Conservation (phyloP, 2,113 vertebrate genomes). For the Hipposideros armiger region DNA sequence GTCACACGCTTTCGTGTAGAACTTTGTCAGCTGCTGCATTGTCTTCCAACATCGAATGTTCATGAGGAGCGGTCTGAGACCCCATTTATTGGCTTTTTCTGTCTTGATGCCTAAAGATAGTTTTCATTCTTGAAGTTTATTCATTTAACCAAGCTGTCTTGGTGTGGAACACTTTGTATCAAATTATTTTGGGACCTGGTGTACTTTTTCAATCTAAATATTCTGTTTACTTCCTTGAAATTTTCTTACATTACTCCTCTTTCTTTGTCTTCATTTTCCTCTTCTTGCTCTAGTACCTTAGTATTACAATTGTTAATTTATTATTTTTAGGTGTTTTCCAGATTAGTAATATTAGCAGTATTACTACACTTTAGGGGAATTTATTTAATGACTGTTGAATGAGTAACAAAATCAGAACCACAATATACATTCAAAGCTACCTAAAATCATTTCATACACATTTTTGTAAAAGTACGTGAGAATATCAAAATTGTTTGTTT, state of each 20-base stretch:
- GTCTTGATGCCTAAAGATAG: neutral
- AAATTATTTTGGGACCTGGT: neutral
- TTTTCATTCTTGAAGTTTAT: conserved; percentile 30
- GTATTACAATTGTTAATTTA: neutral
- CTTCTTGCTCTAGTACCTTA: conserved; percentile 1
- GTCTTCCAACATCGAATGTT: neutral
- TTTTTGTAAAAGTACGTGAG: conserved; percentile 28
- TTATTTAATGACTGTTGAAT: neutral
- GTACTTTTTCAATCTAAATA: conserved; percentile 12
- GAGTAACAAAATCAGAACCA: neutral
- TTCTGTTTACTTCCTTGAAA: neutral
- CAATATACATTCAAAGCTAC: neutral
- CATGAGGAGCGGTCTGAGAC: neutral
- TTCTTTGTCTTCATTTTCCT: neutral
- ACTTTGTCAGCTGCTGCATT: neutral
- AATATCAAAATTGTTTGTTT: conserved; percentile 42
- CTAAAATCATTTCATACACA: neutral
- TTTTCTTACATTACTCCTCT: neutral
- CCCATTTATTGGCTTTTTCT: conserved; percentile 15
- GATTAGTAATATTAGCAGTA: neutral
- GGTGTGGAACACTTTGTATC: neutral
- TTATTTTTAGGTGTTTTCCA: conserved; percentile 6
- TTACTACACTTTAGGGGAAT: neutral
- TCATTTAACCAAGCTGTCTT: conserved; percentile 10
- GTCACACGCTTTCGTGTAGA: neutral